Conservation (phyloP, 2,113 vertebrate genomes). For the Potamarius usumacintae region DNA sequence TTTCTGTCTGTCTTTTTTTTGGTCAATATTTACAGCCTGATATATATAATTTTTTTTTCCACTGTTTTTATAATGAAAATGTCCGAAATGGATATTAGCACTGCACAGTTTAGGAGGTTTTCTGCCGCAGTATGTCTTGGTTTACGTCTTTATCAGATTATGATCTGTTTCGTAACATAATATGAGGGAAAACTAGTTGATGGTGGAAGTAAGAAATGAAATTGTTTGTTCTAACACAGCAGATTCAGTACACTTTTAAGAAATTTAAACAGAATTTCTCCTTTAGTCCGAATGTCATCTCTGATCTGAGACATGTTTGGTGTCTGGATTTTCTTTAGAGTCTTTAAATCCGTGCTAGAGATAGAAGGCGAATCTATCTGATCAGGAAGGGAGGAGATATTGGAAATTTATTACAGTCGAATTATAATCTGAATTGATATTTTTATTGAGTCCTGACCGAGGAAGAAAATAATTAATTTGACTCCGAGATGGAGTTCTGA, state of each 20-base stretch:
- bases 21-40: slow-evolving; percentile 8
- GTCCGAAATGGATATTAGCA: not conserved
- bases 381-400: not conserved
- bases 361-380: not conserved
- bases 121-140: not conserved
- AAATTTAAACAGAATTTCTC: not conserved
- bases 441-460: not conserved
- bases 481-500: too few relatives aligned
- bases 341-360: not conserved
- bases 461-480: not conserved
- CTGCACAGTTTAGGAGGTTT: not conserved
- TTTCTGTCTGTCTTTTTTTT: not conserved
- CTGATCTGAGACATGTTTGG: not conserved
- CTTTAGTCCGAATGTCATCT: not conserved
- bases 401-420: not conserved
- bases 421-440: not conserved
- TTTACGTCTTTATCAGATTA: not conserved
- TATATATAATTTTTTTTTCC: not conserved
- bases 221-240: not conserved
- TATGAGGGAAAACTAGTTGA: not conserved
- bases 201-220: not conserved
- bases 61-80: not conserved
- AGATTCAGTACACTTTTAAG: not conserved
- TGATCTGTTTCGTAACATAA: not conserved
- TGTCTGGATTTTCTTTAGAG: not conserved